Base-by-base conservation (phyloP, 2,888 invertebrate species). In the Eledona agricola region DNA sequence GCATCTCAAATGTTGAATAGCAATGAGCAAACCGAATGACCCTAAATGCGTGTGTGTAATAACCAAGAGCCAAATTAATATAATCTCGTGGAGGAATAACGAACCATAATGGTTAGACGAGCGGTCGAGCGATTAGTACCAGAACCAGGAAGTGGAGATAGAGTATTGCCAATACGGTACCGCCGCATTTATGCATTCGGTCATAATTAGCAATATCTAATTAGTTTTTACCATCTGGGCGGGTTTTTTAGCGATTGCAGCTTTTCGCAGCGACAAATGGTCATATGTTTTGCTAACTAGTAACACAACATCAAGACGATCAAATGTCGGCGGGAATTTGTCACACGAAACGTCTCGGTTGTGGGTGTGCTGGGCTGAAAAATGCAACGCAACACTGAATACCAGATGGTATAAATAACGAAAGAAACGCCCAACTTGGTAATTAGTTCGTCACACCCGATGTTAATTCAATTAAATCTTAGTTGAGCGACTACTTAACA, bases 281-380 rank as follows among this genome's bases (percentile, higher is more conserved):
- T 22, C 54, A 38, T 54, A 31, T 54, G 54, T 54, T 49, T 42
- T 17, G 34, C 31, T 43, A 54, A 54, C 53, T 23, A 54, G 42
- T 35, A 43, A 53, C n/a, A n/a, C n/a, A n/a, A n/a, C 49, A 53
- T 31, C 49, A 53, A 53, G 54, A 43, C 23, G 54, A 54, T 54
- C 54, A 38, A 38, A 54, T 50, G 54, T 49, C 54, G 37, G 15
- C 17, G 43, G 12, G 54, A 54, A 54, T 50, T 54, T 54, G 54
- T 54, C 54, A 54, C 50, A 45, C 26, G 54, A 54, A 54, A 50
- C 54, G 42, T 23, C 22, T 22, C 31, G 31, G 31, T 31, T 19
- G 43, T 31, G 31, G 31, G 31, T 31, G 31, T 17, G 35, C 20
- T 32, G 32, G 17, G 37, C 17, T 38, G 26, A 26, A 26, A 38